Evolutionary conservation across 1,140 invertebrate genomes (phyloP).

Genomic region (Saccostrea glomerata): DNA sequence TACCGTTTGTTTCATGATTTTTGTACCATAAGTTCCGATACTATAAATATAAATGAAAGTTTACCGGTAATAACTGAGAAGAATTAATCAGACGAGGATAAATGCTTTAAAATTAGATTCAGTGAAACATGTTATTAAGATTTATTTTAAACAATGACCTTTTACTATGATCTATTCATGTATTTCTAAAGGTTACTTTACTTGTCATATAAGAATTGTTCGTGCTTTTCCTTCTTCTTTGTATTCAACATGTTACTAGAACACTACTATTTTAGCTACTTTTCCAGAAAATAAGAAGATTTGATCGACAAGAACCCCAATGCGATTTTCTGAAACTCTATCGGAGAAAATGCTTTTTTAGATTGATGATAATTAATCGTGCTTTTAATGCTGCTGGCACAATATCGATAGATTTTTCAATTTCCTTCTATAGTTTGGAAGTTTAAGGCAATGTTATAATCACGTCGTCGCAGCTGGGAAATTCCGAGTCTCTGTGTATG

Average conservation of each 20-base stretch:
- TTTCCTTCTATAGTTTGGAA: constrained; percentile 20
- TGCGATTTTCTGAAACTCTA: not conserved
- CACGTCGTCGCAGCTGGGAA: not conserved
- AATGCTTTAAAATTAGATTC: too few species aligned
- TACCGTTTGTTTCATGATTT: too few species aligned
- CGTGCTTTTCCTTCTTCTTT: not conserved
- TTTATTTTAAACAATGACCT: not conserved
- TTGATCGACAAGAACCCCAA: not conserved
- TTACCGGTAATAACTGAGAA: too few species aligned
- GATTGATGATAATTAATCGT: constrained; percentile 27
- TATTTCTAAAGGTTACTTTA: not conserved
- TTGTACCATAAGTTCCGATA: too few species aligned
- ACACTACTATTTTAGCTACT: not conserved
- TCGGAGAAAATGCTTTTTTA: not conserved
- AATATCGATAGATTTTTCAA: constrained; percentile 31
- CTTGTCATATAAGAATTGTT: not conserved
- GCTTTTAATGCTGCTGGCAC: constrained; percentile 25
- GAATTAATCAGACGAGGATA: too few species aligned
- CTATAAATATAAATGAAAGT: too few species aligned
- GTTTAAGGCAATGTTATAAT: not conserved
- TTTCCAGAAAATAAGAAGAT: not conserved
- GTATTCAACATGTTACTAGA: not conserved
- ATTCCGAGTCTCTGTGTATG: not conserved
- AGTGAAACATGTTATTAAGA: too few species aligned
- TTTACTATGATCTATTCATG: not conserved